These are phyloP conservation scores for Rissa tridactyla DNA, from an alignment of 2,113 vertebrate species.

Conservation along the genomic window DNA sequence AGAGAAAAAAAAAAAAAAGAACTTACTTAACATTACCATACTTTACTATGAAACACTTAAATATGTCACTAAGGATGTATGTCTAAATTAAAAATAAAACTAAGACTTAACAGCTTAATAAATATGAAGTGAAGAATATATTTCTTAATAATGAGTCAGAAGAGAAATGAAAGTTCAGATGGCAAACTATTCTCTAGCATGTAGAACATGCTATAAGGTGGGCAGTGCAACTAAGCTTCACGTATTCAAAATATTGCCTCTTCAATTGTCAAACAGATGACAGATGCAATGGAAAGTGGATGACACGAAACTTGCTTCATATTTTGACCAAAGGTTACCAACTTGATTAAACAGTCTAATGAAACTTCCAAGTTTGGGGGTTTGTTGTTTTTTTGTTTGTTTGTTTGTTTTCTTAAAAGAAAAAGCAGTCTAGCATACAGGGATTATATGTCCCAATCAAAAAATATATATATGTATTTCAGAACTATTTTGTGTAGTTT, in stretches of 20 bases:
- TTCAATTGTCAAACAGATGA: not conserved
- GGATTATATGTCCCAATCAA: not conserved
- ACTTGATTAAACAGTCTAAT: not conserved
- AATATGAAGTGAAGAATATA: constrained; percentile 74
- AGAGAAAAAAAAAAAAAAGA: constrained; percentile 81
- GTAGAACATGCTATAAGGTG: constrained; percentile 69
- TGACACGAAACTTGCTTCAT: not conserved
- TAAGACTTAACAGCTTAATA: constrained; percentile 87
- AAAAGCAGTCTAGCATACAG: not conserved
- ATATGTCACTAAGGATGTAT: constrained; percentile 83
- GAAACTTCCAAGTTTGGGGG: not conserved
- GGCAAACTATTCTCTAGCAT: constrained; percentile 95
- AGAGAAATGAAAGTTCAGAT: constrained; percentile 83
- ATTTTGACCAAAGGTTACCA: constrained; percentile 26
- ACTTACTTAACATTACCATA: constrained; percentile 97
- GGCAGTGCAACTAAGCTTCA: constrained; percentile 33
- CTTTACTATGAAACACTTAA: constrained; percentile 89
- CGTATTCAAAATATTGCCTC: constrained; percentile 40
- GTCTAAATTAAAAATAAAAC: constrained; percentile 82
- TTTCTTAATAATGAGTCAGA: constrained; percentile 75
- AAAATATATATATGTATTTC: not conserved
- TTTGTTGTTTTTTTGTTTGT: too few relatives aligned
- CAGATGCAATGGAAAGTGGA: constrained; percentile 15
- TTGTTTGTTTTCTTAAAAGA: not conserved
- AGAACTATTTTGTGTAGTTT: not conserved